Conservation (phyloP, 2,113 vertebrate genomes). For the Coreoperca whiteheadi region DNA sequence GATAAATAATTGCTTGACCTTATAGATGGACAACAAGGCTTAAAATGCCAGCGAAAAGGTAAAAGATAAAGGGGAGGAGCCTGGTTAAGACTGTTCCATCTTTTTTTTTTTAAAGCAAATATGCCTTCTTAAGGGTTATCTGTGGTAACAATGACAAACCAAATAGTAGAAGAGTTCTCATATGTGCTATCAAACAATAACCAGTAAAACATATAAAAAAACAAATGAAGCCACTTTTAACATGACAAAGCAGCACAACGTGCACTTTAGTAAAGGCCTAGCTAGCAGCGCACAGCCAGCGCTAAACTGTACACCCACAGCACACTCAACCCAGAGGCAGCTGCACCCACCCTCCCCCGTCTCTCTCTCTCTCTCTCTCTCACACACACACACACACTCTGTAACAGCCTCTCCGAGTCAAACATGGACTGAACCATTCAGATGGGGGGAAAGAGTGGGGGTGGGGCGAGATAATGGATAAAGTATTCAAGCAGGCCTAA, state of each 20-base stretch:
- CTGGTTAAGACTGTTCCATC: conserved; percentile 29
- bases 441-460: conserved; percentile 32
- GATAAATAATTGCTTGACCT: conserved; percentile 2
- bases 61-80: conserved; percentile 32
- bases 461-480: conserved; percentile 26
- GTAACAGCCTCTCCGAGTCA: conserved; percentile 51
- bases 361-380: conserved; percentile 1
- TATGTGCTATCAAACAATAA: neutral
- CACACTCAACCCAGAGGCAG: conserved; percentile 47
- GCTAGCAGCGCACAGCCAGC: conserved; percentile 62
- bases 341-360: conserved; percentile 44
- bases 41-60: neutral
- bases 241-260: conserved; percentile 15
- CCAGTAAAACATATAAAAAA: neutral
- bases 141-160: neutral
- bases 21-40: neutral
- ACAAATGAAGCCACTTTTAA: conserved; percentile 11
- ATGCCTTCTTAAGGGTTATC: neutral
- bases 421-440: conserved; percentile 71
- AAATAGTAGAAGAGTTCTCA: neutral
- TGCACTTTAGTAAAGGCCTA: conserved; percentile 49
- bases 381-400: conserved; percentile 31
- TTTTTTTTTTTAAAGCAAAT: neutral
- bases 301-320: conserved; percentile 61
- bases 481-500: neutral